Evolutionary conservation across 2,797 vertebrate species (phyloP), one percentile per base, ranked within the genome.

Genomic region (Dendrocincla fuliginosa): DNA sequence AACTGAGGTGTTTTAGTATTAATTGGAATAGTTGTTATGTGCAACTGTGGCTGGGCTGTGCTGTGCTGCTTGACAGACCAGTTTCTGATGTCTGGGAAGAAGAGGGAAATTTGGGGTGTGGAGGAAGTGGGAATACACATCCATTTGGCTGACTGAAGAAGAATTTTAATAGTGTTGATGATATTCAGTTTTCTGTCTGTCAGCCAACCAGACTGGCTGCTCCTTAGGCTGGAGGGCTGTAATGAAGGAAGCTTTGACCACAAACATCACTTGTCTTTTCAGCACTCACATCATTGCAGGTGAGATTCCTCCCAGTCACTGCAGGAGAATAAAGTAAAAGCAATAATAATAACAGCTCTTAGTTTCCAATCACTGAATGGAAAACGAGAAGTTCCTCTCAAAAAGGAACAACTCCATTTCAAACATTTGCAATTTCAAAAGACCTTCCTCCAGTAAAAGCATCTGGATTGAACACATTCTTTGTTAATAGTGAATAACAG

Each of bases 1-100:
- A 89, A 12, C 93, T 77, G 90, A 97, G 96, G 96, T 97, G 95
- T 85, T 96, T 95, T 90, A 17, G 52, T 88, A 97, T 97, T 95
- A 92, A 89, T 93, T 95, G 94, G 85, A 92, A 53, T 41, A 33
- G 9, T 3, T 78, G 87, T 80, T 73, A 69, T 25, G 79, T 53
- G 73, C 83, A 93, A 57, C 92, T 57, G 60, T 79, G 30, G 61
- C 24, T 80, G 77, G 23, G 61, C 24, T 82, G 77, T 82, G 87
- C 73, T 74, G 30, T 37, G 90, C 59, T 93, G 63, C 74, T 95
- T 96, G 86, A 94, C 56, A 77, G 88, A 56, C 63, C 50, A 11
- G 55, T 69, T 95, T 93, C 75, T 95, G 81, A 78, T 32, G 33
- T 75, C 79, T 13, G 0, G 13, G 61, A 78, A 94, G 74, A 68